Base-by-base conservation (phyloP, 2,888 invertebrate genomes). In the Gymnosoma rotundatum region DNA sequence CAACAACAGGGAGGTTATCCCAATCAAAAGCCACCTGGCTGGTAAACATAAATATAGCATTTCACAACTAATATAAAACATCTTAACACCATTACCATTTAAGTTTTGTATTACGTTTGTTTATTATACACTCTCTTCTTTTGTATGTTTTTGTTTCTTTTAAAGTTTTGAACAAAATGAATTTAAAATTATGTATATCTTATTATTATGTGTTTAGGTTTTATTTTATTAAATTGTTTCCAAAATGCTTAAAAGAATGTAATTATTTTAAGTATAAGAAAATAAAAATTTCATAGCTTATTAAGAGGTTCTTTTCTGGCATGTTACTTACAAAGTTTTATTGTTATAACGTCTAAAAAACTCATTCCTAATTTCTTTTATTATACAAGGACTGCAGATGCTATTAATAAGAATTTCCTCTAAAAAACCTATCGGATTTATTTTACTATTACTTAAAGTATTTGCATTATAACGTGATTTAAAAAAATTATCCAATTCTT, bases 351-450 rank as follows among this genome's bases (percentile, higher is more conserved):
- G 85, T 42, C 54, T 78, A 54, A 93, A 91, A 83, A 94, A 91
- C 88, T 94, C 94, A 42, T 93, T 92, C 86, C 93, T 94, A 4
- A 94, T 93, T 6, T 92, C 86, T 78, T 93, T 93, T 87, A 96
- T 93, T 60, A 95, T 93, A 86, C 94, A 93, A 64, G 93, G 93
- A 88, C 95, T 94, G 88, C 95, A 95, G 87, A 95, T 93, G 38
- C 95, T 93, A 90, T 95, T 94, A 36, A 96, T 93, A 50, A 96
- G 90, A 0, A 83, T 66, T 54, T 89, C 89, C 82, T 89, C 72
- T 0, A 88, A 86, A 12, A 20, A 32, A 61, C 45, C 38, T 25
- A 86, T 45, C 0, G 72, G 52, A 0, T 16, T 18, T 25, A 60
- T 10, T n/a, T 20, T 14, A 20, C 60, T 3, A 36, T 64, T 58